phyloP scores from a whole-genome alignment of 2,888 invertebrate genomes.

The Tethea ocularis region DNA sequence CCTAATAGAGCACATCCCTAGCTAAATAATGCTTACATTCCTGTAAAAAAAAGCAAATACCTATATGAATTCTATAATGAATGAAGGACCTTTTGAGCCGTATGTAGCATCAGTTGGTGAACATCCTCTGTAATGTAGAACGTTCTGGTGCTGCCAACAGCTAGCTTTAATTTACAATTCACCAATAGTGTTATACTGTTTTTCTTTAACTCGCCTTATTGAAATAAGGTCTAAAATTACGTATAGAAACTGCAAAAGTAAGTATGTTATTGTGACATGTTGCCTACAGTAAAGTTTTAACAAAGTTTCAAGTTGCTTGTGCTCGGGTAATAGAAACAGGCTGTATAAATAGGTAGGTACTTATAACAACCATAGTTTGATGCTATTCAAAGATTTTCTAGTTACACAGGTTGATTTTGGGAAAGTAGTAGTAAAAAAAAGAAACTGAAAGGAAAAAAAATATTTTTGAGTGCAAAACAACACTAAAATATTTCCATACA shows the following conservation, averaged over 20 bases:
- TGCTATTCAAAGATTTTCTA: neutral
- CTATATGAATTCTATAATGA: neutral
- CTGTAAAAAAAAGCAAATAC: too few species aligned
- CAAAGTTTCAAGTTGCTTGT: neutral
- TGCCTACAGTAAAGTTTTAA: neutral
- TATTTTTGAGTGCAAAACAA: too few species aligned
- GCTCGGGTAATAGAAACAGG: neutral
- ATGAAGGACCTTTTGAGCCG: neutral
- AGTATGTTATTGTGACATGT: neutral
- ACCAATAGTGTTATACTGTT: neutral
- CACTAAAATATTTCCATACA: too few species aligned
- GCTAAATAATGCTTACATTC: too few species aligned
- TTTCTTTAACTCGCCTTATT: neutral
- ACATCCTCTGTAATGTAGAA: neutral
- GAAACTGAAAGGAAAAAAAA: too few species aligned
- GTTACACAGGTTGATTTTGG: neutral
- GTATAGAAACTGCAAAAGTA: neutral
- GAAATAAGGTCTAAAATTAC: neutral
- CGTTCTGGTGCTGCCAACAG: neutral
- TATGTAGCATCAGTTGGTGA: neutral
- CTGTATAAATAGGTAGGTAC: neutral
- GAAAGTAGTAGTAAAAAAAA: too few species aligned
- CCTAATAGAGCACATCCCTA: too few species aligned
- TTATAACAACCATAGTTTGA: neutral
- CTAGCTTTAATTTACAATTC: neutral